Evolutionary conservation across 2,888 invertebrate genomes (phyloP), one percentile per base, ranked within the genome.

Genomic region (Protodeltote pygarga): DNA sequence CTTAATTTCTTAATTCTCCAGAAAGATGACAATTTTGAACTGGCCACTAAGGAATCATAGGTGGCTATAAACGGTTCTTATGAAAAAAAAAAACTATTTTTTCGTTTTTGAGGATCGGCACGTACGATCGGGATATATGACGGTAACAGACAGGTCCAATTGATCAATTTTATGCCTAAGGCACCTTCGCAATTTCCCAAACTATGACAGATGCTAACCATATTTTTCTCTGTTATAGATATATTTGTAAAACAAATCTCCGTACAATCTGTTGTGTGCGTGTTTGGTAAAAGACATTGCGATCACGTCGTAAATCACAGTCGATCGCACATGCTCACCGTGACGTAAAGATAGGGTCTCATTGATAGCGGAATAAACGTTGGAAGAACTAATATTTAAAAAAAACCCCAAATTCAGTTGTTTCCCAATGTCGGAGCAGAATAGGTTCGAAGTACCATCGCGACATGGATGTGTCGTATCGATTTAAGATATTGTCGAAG

Each of bases 291-390:
- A 41, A 17, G 25, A 5, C 27, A n/a, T 17, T 31, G 46, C 17
- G 48, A 58, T 54, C 40, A 35, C 47, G 38, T 41, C 58, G 60
- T 66, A 66, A 66, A 65, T 72, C 69, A 63, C 54, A 54, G 52
- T 29, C 34, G 38, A 59, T 57, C 63, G 35, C 39, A 54, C 52
- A 44, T 57, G 51, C 37, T 61, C 47, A 51, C 60, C 24, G 41
- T 44, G n/a, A 21, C n/a, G 29, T 20, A 13, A n/a, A 29, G 46
- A 44, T 46, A 0, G 2, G 51, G 44, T 28, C 10, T 0, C 3
- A 17, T 1, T 58, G 23, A 1, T 5, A 52, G 61, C 61, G 52
- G 16, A n/a, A 25, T 5, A 17, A 1, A 5, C 3, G 1, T 3
- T 4, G 1, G 5, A 2, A 11, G 10, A 16, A 3, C 8, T 1